Percentiles rank a stretch among this genome's conserved stretches.
These are phyloP conservation scores for Paramormyrops kingsleyae DNA, from an alignment of 2,113 vertebrate species.

Conservation along the genomic window DNA sequence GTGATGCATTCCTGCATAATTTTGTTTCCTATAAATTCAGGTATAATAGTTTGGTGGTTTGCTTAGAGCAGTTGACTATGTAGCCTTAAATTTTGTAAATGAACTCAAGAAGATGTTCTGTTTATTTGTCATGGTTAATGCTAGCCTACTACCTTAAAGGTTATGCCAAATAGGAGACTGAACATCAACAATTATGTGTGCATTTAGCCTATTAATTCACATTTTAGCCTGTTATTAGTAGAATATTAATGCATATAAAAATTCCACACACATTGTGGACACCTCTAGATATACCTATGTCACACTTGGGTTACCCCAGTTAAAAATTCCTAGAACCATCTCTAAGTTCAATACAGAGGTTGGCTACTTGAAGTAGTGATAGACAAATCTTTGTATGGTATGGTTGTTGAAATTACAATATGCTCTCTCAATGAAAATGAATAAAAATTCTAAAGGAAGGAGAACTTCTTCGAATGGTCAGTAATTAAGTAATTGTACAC, in stretches of 20 bases:
- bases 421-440: not conserved
- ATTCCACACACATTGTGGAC: not conserved
- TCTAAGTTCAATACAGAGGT: not conserved
- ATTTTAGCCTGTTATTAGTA: not conserved
- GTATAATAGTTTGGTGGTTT: not conserved
- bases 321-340: not conserved
- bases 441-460: not conserved
- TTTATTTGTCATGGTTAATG: not conserved
- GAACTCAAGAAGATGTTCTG: not conserved
- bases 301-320: not conserved
- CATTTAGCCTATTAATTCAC: not conserved
- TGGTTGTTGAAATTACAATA: not conserved
- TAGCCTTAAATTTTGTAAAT: not conserved
- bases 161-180: not conserved
- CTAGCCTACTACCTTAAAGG: not conserved
- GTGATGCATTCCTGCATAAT: not conserved
- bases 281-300: not conserved
- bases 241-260: not conserved
- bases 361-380: not conserved
- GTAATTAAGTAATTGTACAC: not conserved
- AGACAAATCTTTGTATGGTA: not conserved
- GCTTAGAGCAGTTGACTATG: not conserved
- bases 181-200: not conserved
- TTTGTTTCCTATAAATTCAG: not conserved
- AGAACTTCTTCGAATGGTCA: not conserved